These are phyloP conservation scores for Lagopus leucura DNA, from an alignment of 2,113 vertebrate genomes.

Conservation along the genomic window DNA sequence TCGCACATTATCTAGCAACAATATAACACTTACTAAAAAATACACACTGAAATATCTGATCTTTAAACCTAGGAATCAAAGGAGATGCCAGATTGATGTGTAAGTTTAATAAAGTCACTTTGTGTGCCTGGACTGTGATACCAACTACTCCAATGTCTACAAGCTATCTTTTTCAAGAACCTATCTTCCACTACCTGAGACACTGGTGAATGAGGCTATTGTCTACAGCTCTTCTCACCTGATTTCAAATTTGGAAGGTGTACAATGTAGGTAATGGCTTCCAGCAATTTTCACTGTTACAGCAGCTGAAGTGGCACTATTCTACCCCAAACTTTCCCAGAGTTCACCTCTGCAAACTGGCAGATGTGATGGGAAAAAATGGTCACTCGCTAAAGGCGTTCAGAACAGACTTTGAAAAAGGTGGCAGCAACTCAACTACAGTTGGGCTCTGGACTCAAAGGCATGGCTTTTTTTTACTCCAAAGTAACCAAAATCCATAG, in stretches of 20 bases:
- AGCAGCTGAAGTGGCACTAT: neutral
- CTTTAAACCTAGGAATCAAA: neutral
- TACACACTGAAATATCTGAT: neutral
- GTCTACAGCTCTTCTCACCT: conserved; percentile 20
- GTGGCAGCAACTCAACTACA: neutral
- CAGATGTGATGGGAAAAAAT: neutral
- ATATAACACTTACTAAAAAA: neutral
- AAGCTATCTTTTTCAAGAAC: neutral
- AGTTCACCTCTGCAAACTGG: neutral
- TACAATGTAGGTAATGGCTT: neutral
- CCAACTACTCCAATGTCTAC: neutral
- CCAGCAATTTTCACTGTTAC: neutral
- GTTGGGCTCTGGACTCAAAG: neutral
- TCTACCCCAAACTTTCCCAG: neutral
- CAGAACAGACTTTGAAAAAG: neutral
- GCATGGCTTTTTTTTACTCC: neutral
- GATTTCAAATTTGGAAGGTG: conserved; percentile 21
- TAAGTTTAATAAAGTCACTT: neutral
- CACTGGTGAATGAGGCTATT: conserved; percentile 6
- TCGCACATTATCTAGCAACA: neutral
- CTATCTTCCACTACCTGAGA: neutral
- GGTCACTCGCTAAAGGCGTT: neutral
- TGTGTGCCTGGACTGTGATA: neutral
- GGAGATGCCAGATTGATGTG: conserved; percentile 6
- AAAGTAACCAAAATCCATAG: neutral